Percentiles rank a stretch among this genome's conserved stretches.
phyloP scores from a whole-genome alignment of 2,888 invertebrate species.

The Campoletis raptor region DNA sequence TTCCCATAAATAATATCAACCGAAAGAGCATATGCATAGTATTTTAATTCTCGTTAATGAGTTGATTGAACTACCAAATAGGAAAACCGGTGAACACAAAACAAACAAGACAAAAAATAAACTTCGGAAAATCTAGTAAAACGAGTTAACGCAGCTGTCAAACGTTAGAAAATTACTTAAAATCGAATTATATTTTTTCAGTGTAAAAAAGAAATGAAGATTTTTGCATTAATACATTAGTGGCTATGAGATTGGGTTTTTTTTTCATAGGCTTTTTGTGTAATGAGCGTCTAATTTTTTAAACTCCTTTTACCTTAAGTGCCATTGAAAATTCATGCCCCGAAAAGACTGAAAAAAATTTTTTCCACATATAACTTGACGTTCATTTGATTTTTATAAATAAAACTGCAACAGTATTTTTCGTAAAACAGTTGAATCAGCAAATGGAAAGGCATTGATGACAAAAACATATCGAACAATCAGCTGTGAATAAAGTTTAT shows the following conservation, averaged over 20 bases:
- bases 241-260: neutral
- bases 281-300: neutral
- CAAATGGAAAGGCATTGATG: neutral
- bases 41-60: neutral
- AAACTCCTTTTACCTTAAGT: neutral
- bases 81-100: neutral
- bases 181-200: neutral
- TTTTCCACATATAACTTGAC: neutral
- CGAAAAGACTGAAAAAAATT: neutral
- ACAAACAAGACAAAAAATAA: neutral
- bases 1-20: slow-evolving; percentile 6
- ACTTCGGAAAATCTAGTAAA: neutral
- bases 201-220: slow-evolving; percentile 1
- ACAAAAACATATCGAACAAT: neutral
- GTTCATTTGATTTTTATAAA: no score
- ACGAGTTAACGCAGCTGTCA: neutral
- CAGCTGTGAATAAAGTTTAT: neutral
- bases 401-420: no score
- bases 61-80: neutral
- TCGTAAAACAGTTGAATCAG: no score
- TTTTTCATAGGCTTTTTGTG: neutral
- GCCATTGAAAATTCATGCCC: neutral
- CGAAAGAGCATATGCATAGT: slow-evolving; percentile 6
- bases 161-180: neutral
- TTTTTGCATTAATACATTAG: neutral